These are phyloP conservation scores for Diarsia mendica DNA, from an alignment of 2,888 invertebrate genomes.

Conservation along the genomic window DNA sequence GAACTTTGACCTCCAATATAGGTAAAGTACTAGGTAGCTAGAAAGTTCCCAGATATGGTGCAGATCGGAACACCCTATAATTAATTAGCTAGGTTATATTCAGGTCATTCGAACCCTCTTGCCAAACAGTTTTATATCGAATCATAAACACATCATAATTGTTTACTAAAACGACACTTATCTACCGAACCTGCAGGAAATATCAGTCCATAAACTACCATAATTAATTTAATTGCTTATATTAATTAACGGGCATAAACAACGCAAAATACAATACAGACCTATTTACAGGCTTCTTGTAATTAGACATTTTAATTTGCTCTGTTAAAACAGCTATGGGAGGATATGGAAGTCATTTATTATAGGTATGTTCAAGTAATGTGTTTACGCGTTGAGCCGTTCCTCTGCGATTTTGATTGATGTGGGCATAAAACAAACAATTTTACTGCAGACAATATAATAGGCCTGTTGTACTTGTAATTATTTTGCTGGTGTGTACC, in stretches of 20 bases:
- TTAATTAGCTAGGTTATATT: no score
- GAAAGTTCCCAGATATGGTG: no score
- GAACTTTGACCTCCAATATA: no score
- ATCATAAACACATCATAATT: constrained; percentile 15
- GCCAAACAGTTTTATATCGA: background rate
- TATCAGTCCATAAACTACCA: constrained; percentile 41
- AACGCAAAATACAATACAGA: constrained; percentile 46
- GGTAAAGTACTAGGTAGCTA: no score
- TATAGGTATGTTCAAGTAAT: constrained; percentile 14
- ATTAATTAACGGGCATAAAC: constrained; percentile 52
- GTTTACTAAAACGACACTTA: constrained; percentile 23
- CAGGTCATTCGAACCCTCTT: background rate
- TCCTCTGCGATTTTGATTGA: constrained; percentile 65
- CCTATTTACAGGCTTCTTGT: constrained; percentile 31
- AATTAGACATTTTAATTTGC: constrained; percentile 49
- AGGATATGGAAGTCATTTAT: constrained; percentile 14
- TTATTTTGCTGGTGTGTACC: constrained; percentile 71
- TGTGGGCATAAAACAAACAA: constrained; percentile 72
- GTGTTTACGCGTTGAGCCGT: constrained; percentile 45
- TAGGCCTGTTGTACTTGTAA: constrained; percentile 56
- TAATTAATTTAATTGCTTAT: constrained; percentile 38
- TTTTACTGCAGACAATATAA: constrained; percentile 75
- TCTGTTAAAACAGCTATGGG: constrained; percentile 12
- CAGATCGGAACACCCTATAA: no score
- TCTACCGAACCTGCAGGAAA: constrained; percentile 42